Conservation (phyloP, 1,140 invertebrate species). For the Leptopilina clavipes region DNA sequence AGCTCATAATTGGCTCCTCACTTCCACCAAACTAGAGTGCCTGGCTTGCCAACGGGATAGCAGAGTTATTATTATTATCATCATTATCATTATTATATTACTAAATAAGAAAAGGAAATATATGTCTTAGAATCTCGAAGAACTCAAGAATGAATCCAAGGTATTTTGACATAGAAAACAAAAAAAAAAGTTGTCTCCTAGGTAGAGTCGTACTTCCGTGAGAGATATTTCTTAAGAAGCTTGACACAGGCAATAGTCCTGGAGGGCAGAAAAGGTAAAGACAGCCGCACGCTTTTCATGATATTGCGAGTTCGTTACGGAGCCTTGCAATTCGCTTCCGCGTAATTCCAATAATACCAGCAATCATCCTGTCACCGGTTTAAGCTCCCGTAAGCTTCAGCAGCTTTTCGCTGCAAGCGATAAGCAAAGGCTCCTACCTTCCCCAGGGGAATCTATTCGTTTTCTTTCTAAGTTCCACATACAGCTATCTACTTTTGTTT, state of each 20-base stretch:
- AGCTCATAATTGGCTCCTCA: too few species aligned
- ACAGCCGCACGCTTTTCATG: slow-evolving; percentile 60
- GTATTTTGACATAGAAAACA: too few species aligned
- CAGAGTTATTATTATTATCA: too few species aligned
- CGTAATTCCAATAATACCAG: slow-evolving; percentile 72
- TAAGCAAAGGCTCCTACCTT: slow-evolving; percentile 60
- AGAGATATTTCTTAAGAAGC: slow-evolving; percentile 12
- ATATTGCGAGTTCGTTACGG: slow-evolving; percentile 69
- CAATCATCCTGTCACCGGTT: slow-evolving; percentile 72
- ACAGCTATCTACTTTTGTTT: slow-evolving; percentile 9
- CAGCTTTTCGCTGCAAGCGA: slow-evolving; percentile 59
- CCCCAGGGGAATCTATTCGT: slow-evolving; percentile 71
- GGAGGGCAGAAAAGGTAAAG: slow-evolving; percentile 53
- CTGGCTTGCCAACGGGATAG: too few species aligned
- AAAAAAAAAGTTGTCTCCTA: too few species aligned
- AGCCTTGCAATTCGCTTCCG: slow-evolving; percentile 63
- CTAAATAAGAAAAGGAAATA: too few species aligned
- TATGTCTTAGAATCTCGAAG: too few species aligned
- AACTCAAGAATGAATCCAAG: too few species aligned
- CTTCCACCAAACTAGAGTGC: too few species aligned
- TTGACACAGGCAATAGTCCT: slow-evolving; percentile 1
- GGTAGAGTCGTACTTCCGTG: not conserved
- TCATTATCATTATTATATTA: too few species aligned
- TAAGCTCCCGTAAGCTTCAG: slow-evolving; percentile 69
- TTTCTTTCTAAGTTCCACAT: slow-evolving; percentile 56